Conservation (phyloP, 2,888 invertebrate species). For the Erebia ligea region DNA sequence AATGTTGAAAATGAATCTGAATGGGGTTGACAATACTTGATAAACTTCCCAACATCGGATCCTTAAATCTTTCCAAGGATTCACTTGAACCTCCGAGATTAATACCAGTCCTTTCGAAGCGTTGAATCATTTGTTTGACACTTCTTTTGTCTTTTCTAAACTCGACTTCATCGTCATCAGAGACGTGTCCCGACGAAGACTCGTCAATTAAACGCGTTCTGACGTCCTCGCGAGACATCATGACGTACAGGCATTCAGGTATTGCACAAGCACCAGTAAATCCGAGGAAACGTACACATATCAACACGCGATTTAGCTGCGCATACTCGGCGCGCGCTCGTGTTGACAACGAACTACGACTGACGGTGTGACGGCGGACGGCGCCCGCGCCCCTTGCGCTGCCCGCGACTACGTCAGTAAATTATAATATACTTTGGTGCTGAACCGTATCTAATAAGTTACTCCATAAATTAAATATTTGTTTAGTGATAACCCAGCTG, state of each 20-base stretch:
- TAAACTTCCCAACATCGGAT: constrained; percentile 65
- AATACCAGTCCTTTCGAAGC: constrained; percentile 69
- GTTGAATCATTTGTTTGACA: constrained; percentile 75
- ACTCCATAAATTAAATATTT: constrained; percentile 43
- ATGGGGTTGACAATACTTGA: constrained; percentile 72
- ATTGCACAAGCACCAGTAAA: constrained; percentile 63
- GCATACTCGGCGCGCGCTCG: constrained; percentile 65
- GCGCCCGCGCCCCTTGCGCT: constrained; percentile 53
- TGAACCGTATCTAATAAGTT: constrained; percentile 40
- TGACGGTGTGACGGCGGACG: constrained; percentile 59
- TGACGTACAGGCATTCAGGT: constrained; percentile 53
- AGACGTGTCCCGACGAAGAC: constrained; percentile 56
- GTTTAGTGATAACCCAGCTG: constrained; percentile 41
- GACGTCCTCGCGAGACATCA: constrained; percentile 74
- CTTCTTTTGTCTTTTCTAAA: constrained; percentile 66
- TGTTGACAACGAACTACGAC: constrained; percentile 61
- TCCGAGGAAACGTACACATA: constrained; percentile 65
- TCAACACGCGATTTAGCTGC: constrained; percentile 59
- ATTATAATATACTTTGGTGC: constrained; percentile 27
- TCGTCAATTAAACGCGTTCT: constrained; percentile 61
- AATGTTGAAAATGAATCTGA: constrained; percentile 68
- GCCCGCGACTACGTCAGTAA: constrained; percentile 41
- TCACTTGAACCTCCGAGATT: constrained; percentile 65
- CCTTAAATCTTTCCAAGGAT: constrained; percentile 65
- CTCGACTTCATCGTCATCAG: constrained; percentile 68